Evolutionary conservation across 2,797 vertebrate species (phyloP).

Genomic region (Graptemys geographica): DNA sequence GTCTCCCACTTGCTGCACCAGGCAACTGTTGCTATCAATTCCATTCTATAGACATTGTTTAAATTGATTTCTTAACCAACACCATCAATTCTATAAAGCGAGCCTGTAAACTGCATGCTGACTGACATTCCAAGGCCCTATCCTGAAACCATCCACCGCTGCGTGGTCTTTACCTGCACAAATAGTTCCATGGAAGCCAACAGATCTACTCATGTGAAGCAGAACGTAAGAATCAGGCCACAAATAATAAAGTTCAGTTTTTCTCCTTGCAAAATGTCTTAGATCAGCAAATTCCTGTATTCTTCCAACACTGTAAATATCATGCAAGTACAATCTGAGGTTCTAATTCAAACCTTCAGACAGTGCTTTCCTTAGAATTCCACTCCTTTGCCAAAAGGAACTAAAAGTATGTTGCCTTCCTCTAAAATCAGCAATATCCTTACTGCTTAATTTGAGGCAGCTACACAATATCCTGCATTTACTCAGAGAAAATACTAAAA

Average conservation of each 20-base stretch:
- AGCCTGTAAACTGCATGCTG: conserved; percentile 25
- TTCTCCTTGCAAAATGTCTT: conserved; percentile 13
- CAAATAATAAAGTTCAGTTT: background rate
- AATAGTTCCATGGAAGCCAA: background rate
- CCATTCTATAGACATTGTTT: conserved; percentile 10
- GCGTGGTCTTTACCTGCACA: background rate
- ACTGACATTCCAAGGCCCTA: background rate
- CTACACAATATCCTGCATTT: background rate
- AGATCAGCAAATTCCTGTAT: background rate
- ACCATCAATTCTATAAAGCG: conserved; percentile 8
- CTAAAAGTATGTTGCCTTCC: background rate
- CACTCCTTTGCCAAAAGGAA: background rate
- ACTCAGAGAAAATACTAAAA: background rate
- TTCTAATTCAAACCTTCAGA: conserved; percentile 18
- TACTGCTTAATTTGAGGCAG: background rate
- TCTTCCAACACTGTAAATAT: background rate
- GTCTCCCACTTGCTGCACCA: background rate
- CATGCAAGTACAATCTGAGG: conserved; percentile 7
- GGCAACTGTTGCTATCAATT: conserved; percentile 5
- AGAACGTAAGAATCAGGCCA: background rate
- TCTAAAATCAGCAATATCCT: background rate
- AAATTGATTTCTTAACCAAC: background rate
- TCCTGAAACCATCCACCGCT: background rate
- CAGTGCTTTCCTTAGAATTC: background rate
- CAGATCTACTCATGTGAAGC: background rate